Conservation (phyloP, 2,113 vertebrate species). For the Tupaia tana region DNA sequence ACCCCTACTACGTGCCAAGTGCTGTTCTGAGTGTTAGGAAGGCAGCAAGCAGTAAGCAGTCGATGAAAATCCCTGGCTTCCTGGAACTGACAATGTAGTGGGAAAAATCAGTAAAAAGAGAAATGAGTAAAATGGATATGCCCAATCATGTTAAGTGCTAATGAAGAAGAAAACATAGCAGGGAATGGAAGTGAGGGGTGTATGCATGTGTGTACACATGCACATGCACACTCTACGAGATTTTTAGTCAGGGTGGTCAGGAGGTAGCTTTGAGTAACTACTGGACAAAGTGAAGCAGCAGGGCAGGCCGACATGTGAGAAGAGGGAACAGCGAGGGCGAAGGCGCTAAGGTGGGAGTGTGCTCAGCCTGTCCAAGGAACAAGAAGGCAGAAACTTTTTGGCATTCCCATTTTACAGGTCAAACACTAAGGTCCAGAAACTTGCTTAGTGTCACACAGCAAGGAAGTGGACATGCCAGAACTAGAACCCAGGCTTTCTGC, state of each 20-base stretch:
- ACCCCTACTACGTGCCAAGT: neutral
- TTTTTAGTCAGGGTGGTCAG: neutral
- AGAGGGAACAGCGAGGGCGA: neutral
- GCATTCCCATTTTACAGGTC: neutral
- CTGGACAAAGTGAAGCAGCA: neutral
- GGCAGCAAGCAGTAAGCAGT: neutral
- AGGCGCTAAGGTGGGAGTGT: neutral
- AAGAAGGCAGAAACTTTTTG: neutral
- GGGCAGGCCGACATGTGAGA: neutral
- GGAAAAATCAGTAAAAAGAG: constrained; percentile 7
- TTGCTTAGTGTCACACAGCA: neutral
- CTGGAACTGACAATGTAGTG: neutral
- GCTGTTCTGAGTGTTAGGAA: neutral
- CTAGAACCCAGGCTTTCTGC: neutral
- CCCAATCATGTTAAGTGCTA: neutral
- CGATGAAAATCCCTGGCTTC: neutral
- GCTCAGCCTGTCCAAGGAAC: neutral
- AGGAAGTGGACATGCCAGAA: neutral
- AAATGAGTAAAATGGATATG: neutral
- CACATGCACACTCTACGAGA: accelerated
- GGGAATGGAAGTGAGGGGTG: neutral
- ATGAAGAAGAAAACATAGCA: neutral
- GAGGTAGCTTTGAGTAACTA: neutral
- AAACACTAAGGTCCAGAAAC: neutral
- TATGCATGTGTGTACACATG: accelerated